Conservation (phyloP, 2,797 vertebrate genomes). For the Lagocephalus sceleratus region DNA sequence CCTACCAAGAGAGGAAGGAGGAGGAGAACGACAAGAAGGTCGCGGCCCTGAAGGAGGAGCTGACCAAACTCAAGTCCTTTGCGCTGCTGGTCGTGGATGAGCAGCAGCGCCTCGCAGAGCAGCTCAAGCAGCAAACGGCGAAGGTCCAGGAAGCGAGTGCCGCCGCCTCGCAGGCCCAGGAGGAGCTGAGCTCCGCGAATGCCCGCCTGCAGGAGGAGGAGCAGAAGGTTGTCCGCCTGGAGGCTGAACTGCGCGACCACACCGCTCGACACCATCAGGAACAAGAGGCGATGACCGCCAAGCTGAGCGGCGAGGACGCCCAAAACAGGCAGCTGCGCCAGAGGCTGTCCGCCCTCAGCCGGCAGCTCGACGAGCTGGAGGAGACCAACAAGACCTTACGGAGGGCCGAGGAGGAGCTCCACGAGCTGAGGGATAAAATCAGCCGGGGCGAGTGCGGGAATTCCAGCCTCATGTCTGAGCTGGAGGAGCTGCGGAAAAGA, state of each 20-base stretch:
- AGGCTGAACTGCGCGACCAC: slow-evolving; percentile 82
- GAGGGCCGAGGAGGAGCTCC: slow-evolving; percentile 91
- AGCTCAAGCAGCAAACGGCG: slow-evolving; percentile 83
- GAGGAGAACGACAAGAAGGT: slow-evolving; percentile 86
- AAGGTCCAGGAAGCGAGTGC: slow-evolving; percentile 85
- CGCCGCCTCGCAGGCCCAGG: slow-evolving; percentile 75
- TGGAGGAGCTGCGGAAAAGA: slow-evolving; percentile 89
- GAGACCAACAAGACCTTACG: slow-evolving; percentile 90
- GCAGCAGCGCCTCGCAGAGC: slow-evolving; percentile 87
- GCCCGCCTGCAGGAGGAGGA: slow-evolving; percentile 82
- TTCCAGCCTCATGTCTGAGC: slow-evolving; percentile 84
- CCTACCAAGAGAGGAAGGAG: slow-evolving; percentile 84
- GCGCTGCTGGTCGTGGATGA: slow-evolving; percentile 95
- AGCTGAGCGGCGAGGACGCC: slow-evolving; percentile 87
- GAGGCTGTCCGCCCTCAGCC: slow-evolving; percentile 87
- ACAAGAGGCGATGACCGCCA: slow-evolving; percentile 88
- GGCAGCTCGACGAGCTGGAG: slow-evolving; percentile 91
- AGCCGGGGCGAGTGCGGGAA: slow-evolving; percentile 87
- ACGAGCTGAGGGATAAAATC: slow-evolving; percentile 90
- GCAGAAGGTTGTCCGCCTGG: slow-evolving; percentile 82
- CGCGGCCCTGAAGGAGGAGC: slow-evolving; percentile 84
- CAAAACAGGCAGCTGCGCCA: slow-evolving; percentile 89
- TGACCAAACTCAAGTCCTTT: slow-evolving; percentile 94
- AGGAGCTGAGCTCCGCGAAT: slow-evolving; percentile 82
- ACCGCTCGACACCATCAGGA: slow-evolving; percentile 78